Evolutionary conservation across 2,797 vertebrate genomes (phyloP).

Genomic region (Threskiornis aethiopicus): DNA sequence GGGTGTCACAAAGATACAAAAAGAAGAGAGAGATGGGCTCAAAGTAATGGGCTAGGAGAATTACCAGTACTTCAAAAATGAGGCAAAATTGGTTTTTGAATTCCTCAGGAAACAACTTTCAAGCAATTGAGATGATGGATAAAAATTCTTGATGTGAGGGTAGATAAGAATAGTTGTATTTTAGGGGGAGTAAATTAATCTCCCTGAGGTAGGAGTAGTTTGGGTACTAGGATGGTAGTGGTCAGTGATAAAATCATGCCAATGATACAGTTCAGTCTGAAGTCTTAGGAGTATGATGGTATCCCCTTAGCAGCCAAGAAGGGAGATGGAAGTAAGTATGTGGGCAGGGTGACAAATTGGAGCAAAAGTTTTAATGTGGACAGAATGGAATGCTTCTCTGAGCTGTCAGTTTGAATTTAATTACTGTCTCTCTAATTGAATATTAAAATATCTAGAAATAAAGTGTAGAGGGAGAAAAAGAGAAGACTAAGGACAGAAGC

Average conservation of each 20-base stretch:
- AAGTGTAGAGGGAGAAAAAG: neutral
- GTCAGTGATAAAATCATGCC: neutral
- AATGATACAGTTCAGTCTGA: neutral
- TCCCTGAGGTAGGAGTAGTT: neutral
- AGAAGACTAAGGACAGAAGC: neutral
- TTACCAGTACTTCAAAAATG: neutral
- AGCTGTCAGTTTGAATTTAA: slow-evolving; percentile 3
- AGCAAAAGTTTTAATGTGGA: neutral
- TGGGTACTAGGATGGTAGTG: neutral
- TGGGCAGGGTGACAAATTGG: neutral
- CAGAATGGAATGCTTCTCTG: neutral
- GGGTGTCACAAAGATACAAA: neutral
- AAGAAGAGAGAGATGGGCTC: neutral
- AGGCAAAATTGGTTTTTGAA: neutral
- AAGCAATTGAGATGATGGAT: neutral
- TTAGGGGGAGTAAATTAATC: neutral
- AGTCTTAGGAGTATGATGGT: neutral
- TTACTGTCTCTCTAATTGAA: neutral
- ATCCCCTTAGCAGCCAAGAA: neutral
- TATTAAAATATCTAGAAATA: neutral
- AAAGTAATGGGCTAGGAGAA: neutral
- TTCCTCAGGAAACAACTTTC: neutral
- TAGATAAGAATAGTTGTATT: neutral
- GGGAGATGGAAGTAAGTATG: neutral
- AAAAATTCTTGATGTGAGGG: neutral